These are phyloP conservation scores for Riparia riparia DNA, from an alignment of 2,113 vertebrate genomes.

Conservation along the genomic window DNA sequence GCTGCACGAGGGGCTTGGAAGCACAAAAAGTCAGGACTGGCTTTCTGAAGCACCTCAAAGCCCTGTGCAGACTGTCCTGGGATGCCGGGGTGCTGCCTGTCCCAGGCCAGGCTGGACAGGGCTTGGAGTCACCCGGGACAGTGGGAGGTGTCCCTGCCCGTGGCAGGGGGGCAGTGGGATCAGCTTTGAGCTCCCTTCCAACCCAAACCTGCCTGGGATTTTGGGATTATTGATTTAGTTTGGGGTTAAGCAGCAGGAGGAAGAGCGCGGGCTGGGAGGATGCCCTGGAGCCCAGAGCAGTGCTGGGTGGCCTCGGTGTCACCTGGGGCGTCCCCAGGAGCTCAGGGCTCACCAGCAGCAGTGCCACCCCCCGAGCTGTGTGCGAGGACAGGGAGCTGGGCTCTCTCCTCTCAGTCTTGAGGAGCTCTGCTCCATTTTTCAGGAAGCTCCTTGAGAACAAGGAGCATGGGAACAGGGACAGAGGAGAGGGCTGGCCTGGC, in stretches of 20 bases:
- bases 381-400: background rate
- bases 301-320: rapidly evolving
- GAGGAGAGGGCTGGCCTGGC: background rate
- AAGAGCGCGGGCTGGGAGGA: background rate
- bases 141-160: background rate
- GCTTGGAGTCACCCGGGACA: background rate
- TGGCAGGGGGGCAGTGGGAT: background rate
- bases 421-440: background rate
- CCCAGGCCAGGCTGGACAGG: background rate
- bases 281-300: background rate
- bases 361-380: background rate
- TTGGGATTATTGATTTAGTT: rapidly evolving
- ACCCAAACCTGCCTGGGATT: background rate
- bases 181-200: background rate
- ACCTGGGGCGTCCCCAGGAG: background rate
- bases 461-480: background rate
- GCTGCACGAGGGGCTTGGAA: background rate
- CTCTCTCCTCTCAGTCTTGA: background rate
- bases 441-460: background rate
- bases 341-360: background rate
- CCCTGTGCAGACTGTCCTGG: background rate
- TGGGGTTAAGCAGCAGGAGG: background rate
- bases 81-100: background rate
- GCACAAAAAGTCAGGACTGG: background rate
- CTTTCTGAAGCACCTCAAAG: background rate